Conservation (phyloP, 2,888 invertebrate genomes). For the Diarsia brunnea region DNA sequence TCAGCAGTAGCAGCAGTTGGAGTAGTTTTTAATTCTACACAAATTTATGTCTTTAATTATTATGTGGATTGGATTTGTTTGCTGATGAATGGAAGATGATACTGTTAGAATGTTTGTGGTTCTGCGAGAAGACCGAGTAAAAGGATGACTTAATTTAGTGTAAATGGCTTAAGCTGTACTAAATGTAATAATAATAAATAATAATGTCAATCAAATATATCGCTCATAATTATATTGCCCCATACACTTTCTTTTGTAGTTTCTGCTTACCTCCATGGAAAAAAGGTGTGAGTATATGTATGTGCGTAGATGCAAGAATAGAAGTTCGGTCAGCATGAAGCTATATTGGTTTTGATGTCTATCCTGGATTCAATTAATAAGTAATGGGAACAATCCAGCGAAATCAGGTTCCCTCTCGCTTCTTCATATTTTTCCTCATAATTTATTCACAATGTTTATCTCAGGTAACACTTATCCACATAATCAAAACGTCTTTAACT, state of each 20-base stretch:
- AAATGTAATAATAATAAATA: too few species aligned
- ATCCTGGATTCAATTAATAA: background rate
- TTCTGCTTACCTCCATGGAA: too few species aligned
- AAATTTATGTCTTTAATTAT: too few species aligned
- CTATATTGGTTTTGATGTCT: background rate
- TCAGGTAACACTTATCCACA: background rate
- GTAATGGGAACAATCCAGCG: fast-evolving
- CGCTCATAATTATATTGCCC: background rate
- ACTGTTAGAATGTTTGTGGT: too few species aligned
- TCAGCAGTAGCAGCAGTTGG: too few species aligned
- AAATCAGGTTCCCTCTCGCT: background rate
- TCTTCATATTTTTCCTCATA: background rate
- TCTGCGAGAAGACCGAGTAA: too few species aligned
- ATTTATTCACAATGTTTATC: background rate
- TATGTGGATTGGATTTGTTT: too few species aligned
- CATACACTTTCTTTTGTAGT: background rate
- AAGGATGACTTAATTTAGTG: too few species aligned
- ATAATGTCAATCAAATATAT: background rate
- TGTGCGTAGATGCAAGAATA: background rate
- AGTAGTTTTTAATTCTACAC: background rate
- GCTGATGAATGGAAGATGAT: too few species aligned
- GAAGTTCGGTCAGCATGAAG: background rate
- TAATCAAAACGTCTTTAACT: background rate
- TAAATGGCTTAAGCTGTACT: too few species aligned
- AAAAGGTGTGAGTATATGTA: too few species aligned